Evolutionary conservation across 2,797 vertebrate genomes (phyloP), one percentile per base, ranked within the genome.

Genomic region (Strix occidentalis): DNA sequence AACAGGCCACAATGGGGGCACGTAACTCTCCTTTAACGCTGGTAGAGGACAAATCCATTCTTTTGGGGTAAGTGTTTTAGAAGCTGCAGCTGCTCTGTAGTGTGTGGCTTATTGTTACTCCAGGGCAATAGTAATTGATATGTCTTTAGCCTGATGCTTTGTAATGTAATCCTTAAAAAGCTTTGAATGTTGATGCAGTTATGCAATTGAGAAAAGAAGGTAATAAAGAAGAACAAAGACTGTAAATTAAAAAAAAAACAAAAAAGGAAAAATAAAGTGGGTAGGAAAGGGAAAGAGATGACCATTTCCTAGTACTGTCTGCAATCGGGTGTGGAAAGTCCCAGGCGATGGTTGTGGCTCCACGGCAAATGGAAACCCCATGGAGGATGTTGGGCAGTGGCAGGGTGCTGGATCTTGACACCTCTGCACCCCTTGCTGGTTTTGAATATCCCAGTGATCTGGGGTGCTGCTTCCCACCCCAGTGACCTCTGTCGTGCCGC

Each of bases 331-430:
- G 8, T 11, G 46, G 48, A 28, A 89, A 63, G 16, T 13, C 61
- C 16, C 5, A 25, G 41, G 11, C 0, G 0, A 14, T 54, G 16
- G 16, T 13, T 46, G 10, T 28, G 43, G 18, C 10, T 63, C 13
- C 43, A 26, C 0, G 24, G 53, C 75, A 81, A 39, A 39, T 39
- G 11, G 39, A 39, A 39, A 13, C 19, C 41, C 61, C 63, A 0
- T 11, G 33, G 29, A 56, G 8, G n/a, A 46, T 48, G 46, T 50
- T 68, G 54, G 11, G 31, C 45, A 48, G 43, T 58, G 70, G 74
- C 29, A 56, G 26, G 10, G 13, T 57, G 18, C 31, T 72, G 65
- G 26, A 15, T 31, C 13, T 31, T 48, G 57, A 21, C 26, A 56
- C 16, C 45, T 66, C 57, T 64, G 29, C 12, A 33, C 16, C 65